phyloP scores from a whole-genome alignment of 2,888 invertebrate genomes.

The Hofmannophila pseudospretella region DNA sequence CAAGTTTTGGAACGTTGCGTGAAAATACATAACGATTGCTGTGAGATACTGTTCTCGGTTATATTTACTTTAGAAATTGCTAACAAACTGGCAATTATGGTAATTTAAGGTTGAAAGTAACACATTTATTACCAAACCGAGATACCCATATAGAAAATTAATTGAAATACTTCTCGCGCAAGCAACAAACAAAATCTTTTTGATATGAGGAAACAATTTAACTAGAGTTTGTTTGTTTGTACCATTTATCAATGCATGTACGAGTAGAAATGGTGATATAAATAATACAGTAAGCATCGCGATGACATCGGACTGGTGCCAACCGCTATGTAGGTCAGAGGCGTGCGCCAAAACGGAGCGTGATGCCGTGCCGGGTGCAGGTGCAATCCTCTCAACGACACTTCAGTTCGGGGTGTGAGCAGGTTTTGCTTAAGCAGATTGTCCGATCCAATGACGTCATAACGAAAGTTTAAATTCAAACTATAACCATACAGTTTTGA shows the following conservation, averaged over 20 bases:
- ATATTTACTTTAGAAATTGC: constrained; percentile 24
- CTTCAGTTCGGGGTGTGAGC: constrained; percentile 6
- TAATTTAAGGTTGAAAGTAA: constrained; percentile 14
- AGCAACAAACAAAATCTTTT: too few species aligned
- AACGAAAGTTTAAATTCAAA: background rate
- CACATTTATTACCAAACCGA: background rate
- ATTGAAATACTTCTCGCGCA: too few species aligned
- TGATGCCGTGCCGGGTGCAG: constrained; percentile 7
- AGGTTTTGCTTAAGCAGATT: constrained; percentile 5
- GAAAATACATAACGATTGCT: constrained; percentile 50
- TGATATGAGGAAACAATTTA: too few species aligned
- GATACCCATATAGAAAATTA: too few species aligned
- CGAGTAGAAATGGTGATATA: background rate
- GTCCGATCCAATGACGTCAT: constrained; percentile 4
- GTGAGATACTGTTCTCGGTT: constrained; percentile 33
- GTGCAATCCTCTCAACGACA: constrained; percentile 5
- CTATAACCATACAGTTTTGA: background rate
- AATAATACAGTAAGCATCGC: constrained; percentile 10
- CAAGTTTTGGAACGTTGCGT: constrained; percentile 60
- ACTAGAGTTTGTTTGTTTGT: background rate
- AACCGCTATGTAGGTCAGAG: constrained; percentile 11
- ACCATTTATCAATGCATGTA: background rate
- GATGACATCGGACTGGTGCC: constrained; percentile 13
- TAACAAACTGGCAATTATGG: constrained; percentile 21
- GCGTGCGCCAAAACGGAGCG: constrained; percentile 11